A percentile compares a stretch with the other conserved stretches of the same genome.
phyloP scores from a whole-genome alignment of 2,113 vertebrate genomes.

The Trochalopteron elliotii region DNA sequence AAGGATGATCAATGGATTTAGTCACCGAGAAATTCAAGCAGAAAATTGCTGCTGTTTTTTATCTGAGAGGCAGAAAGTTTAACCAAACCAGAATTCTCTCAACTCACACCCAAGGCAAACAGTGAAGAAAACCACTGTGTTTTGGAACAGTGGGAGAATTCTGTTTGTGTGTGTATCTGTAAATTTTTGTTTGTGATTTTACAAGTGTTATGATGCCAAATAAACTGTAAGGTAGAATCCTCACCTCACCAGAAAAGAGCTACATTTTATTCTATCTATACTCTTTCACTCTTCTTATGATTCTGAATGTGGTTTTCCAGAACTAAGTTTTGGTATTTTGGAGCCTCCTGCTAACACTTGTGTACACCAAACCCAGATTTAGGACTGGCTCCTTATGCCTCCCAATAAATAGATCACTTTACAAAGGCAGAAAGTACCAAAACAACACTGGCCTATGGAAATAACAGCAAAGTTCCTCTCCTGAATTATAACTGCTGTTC shows the following conservation, averaged over 20 bases:
- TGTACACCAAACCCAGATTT: neutral
- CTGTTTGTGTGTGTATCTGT: neutral
- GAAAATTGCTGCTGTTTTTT: constrained; percentile 99
- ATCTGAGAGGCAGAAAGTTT: constrained; percentile 85
- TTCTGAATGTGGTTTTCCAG: neutral
- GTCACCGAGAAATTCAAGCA: constrained; percentile 99
- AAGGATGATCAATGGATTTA: constrained; percentile 99
- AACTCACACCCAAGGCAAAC: constrained; percentile 37
- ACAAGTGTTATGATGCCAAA: neutral
- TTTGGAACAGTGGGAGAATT: neutral
- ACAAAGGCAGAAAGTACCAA: neutral
- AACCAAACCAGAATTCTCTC: constrained; percentile 75
- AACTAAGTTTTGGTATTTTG: neutral
- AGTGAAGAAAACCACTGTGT: neutral
- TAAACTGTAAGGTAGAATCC: neutral
- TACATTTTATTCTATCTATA: neutral
- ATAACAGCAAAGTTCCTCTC: neutral
- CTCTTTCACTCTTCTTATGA: neutral
- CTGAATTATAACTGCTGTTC: neutral
- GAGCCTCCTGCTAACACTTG: neutral
- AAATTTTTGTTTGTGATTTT: neutral
- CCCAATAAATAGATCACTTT: neutral
- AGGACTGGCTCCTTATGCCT: neutral
- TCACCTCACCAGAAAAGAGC: neutral
- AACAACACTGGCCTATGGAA: neutral